Evolutionary conservation across 2,888 invertebrate species (phyloP), one percentile per base, ranked within the genome.

Genomic region (Brassicogethes aeneus): DNA sequence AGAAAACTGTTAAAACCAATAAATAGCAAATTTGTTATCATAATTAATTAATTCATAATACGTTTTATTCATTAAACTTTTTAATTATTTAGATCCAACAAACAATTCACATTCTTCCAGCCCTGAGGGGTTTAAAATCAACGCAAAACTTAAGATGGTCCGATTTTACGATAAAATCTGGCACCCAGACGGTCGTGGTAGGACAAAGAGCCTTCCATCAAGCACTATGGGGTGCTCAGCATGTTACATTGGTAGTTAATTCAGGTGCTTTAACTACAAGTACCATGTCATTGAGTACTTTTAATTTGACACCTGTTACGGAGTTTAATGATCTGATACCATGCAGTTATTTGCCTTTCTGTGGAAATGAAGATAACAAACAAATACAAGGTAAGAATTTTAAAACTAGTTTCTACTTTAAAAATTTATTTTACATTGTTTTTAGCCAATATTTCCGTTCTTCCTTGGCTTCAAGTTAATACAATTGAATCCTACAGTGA

Each of bases 271-370:
- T 74, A 5, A 73, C 76, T 3, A 77, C 76, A 2, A 62, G 56
- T 42, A 55, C 64, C 37, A 57, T 70, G 42, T 66, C 70, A 30
- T 70, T 79, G 17, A 77, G 77, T 47, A 77, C 79, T 30, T 72
- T 80, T 58, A 80, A 78, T 54, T 68, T 88, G 46, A 76, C 77
- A 51, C 83, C 87, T 3, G 76, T 88, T 17, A 84, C 85, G 3
- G 87, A 88, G 70, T 88, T 88, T 66, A 83, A 82, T 58, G 88
- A 88, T 60, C 65, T 83, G 52, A 79, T 87, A 39, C 85, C 87
- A 15, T 70, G 76, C 45, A 78, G 80, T 53, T 80, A 81, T 60
- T 73, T 83, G 51, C 67, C 71, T 10, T 59, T 57, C 52, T 43
- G 30, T 16, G 48, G 71, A 57, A 66, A 77, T 73, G 43, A 76